phyloP scores from a whole-genome alignment of 2,113 vertebrate species.

The Cephalopterus ornatus region DNA sequence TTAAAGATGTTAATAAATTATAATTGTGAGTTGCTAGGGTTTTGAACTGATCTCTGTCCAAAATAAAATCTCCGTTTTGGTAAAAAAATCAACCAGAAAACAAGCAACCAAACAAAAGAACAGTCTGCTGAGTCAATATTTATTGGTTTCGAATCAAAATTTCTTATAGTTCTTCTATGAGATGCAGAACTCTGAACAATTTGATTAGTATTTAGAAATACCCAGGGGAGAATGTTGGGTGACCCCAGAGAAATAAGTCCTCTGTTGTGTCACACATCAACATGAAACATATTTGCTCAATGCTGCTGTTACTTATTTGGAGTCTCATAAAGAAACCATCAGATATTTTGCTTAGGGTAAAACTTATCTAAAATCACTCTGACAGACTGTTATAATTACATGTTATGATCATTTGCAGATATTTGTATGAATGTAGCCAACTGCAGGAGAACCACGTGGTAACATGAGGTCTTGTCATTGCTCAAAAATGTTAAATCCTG shows the following conservation, averaged over 20 bases:
- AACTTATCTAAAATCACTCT: slow-evolving; percentile 57
- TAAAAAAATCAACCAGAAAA: background rate
- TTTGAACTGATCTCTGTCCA: background rate
- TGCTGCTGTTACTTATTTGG: slow-evolving; percentile 17
- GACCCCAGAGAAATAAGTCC: slow-evolving; percentile 35
- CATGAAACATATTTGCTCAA: slow-evolving; percentile 21
- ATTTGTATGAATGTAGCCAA: slow-evolving; percentile 21
- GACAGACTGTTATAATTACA: slow-evolving; percentile 30
- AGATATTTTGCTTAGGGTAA: slow-evolving; percentile 49
- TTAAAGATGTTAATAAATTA: slow-evolving; percentile 30
- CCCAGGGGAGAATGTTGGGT: slow-evolving; percentile 29
- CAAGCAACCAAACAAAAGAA: background rate
- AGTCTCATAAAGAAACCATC: slow-evolving; percentile 43
- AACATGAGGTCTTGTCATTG: background rate
- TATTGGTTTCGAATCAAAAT: slow-evolving; percentile 44
- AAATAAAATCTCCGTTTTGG: slow-evolving; percentile 30
- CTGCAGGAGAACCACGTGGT: slow-evolving; percentile 22
- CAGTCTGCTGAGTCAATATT: slow-evolving; percentile 20
- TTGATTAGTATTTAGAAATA: slow-evolving; percentile 52
- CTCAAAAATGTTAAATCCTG: background rate
- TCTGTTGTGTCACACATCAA: slow-evolving; percentile 3
- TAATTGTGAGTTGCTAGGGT: background rate
- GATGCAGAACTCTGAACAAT: background rate
- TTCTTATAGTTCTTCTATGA: background rate
- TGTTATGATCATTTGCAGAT: background rate